phyloP scores from a whole-genome alignment of 2,113 vertebrate genomes.

The Scytalopus superciliaris region DNA sequence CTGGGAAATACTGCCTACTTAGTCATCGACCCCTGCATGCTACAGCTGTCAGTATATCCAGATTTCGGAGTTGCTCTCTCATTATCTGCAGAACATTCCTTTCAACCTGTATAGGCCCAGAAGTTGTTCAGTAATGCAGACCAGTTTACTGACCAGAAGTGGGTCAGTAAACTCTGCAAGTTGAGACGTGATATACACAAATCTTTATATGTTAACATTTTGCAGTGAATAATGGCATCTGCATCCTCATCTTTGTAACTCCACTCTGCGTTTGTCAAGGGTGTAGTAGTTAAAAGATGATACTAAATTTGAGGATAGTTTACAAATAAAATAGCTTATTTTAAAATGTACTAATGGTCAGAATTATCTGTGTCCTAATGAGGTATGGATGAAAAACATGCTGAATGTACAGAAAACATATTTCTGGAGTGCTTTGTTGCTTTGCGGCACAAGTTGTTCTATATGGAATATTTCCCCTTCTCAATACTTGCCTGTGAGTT shows the following conservation, averaged over 20 bases:
- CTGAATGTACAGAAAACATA: constrained; percentile 25
- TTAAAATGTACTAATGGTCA: neutral
- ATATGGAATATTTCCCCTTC: constrained; percentile 1
- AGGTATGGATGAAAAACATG: constrained; percentile 16
- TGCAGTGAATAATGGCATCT: neutral
- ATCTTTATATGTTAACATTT: neutral
- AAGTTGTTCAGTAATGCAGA: neutral
- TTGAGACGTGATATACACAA: neutral
- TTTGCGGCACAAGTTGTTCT: neutral
- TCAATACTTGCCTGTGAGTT: neutral
- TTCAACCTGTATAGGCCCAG: constrained; percentile 21
- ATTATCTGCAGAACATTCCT: neutral
- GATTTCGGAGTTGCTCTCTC: neutral
- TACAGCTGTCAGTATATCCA: constrained; percentile 25
- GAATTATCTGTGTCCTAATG: constrained; percentile 39
- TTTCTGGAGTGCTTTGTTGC: constrained; percentile 22
- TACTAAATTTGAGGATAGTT: neutral
- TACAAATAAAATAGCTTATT: neutral
- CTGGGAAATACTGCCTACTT: neutral
- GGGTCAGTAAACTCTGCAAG: neutral
- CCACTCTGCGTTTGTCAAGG: neutral
- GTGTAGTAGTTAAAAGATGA: neutral
- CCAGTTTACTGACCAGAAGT: neutral
- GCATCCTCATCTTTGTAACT: neutral
- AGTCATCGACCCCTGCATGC: neutral